phyloP scores from a whole-genome alignment of 2,113 vertebrate species.

The Rhea pennata region DNA sequence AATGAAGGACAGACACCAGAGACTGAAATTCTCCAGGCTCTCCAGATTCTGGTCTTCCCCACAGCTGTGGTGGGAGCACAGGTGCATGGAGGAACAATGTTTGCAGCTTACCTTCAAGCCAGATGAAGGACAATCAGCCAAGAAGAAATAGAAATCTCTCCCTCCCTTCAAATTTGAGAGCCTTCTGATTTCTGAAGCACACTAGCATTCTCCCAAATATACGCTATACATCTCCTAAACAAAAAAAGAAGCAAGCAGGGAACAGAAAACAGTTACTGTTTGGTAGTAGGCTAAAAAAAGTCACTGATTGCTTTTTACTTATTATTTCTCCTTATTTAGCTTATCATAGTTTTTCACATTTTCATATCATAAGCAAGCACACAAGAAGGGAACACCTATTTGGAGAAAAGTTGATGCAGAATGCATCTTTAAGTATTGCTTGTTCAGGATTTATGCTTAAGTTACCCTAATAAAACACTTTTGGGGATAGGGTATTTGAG shows the following conservation, averaged over 20 bases:
- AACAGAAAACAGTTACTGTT: not conserved
- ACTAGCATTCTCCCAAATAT: constrained; percentile 1
- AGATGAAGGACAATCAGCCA: not conserved
- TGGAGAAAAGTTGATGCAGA: not conserved
- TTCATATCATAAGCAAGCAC: not conserved
- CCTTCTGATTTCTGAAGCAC: not conserved
- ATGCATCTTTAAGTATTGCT: not conserved
- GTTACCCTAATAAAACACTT: not conserved
- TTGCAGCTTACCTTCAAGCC: not conserved
- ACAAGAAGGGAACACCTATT: not conserved
- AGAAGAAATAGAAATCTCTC: not conserved
- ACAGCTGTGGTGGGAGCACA: not conserved
- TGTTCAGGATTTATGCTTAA: not conserved
- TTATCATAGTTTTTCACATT: not conserved
- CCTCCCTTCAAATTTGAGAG: not conserved
- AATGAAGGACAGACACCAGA: not conserved
- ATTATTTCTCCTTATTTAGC: not conserved
- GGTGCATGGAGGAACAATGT: not conserved
- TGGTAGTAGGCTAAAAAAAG: not conserved
- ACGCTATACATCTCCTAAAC: not conserved
- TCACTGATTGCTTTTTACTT: not conserved
- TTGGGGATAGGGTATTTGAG: too few relatives aligned
- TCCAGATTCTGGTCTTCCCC: not conserved
- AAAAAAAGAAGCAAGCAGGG: not conserved
- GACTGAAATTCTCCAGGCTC: not conserved